Evolutionary conservation across 2,888 invertebrate species (phyloP), one percentile per base, ranked within the genome.

Genomic region (Serripes groenlandicus): DNA sequence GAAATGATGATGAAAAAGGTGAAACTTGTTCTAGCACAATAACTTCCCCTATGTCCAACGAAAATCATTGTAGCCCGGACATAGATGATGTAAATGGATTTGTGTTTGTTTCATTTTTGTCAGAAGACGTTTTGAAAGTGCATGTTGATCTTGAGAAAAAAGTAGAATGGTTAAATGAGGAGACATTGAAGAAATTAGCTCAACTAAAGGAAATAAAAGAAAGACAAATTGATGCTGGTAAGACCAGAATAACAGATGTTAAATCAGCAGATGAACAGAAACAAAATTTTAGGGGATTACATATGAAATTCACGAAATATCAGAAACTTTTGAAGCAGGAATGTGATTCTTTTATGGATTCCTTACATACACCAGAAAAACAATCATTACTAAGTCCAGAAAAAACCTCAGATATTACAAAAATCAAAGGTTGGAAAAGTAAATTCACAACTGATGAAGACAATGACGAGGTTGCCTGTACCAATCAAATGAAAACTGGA

Each of bases 361-460:
- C 34, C n/a, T n/a, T 4, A 1, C 23, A 34, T 18, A 68, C 52
- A 18, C 26, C 54, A 23, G 71, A 71, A 35, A 71, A 23, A 30
- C 3, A 26, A 4, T 26, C 49, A 49, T 9, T 42, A 30, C 83
- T 78, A 60, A 69, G 79, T 21, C 78, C 88, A 56, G 76, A 84
- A 30, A 92, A 93, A 78, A 92, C 92, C 15, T 81, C 88, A 9
- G 92, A 92, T 77, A 81, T 91, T 30, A 90, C 91, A 11, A 92
- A 92, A 74, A 92, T 92, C 56, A 92, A 92, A 86, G 92, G 92
- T 52, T 92, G 92, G 93, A 91, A 91, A 77, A 90, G 83, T n/a
- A 92, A 90, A 70, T 89, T 84, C 75, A 82, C 74, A 15, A 79
- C 75, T 82, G 73, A 71, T 15, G 87, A 87, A 28, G 85, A 84